Base-by-base conservation (phyloP, 2,113 vertebrate species). In the Coryphaenoides rupestris region DNA sequence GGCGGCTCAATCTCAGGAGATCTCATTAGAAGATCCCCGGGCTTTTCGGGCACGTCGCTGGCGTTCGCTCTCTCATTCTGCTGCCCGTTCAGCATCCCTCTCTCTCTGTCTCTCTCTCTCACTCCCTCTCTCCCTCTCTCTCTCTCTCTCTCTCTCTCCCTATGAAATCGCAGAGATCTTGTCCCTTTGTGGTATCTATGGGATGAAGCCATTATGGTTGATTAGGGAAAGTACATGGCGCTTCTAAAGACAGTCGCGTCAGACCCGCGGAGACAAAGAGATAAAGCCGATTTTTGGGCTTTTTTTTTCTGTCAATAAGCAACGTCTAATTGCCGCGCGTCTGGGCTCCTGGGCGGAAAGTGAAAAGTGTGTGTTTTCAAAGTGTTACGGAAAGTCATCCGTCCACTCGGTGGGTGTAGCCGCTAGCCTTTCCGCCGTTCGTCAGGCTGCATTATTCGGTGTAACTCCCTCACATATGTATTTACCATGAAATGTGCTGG, bases 11-110 rank as follows among this genome's bases (percentile, higher is more conserved):
- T 89, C 88, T 88, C 88, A 74, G 72, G 88, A 88, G 88, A 88
- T 82, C 88, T 89, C 87, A 89, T 89, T 89, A 89, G 79, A 84
- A 79, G 76, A 81, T 88, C 86, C 82, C 83, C 80, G 84, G 85
- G 84, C 83, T 87, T 84, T 78, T 86, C 73, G 74, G 73, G 77
- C 77, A 70, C 72, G 65, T 77, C 66, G 45, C 1, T 64, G 69
- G 62, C 59, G 57, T 58, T 78, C 74, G 46, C 72, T 75, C 72
- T 74, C 80, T 83, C 79, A 79, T 80, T 66, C 57, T 70, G 75
- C 78, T 66, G 76, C 84, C 76, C 62, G 72, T 74, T 71, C 72
- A 74, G 70, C 76, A 76, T 74, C 33, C 13, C 33, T 40, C 33
- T 40, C 28, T 33, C 28, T 33, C 28, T 58, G n/a, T 78, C 74